Evolutionary conservation across 2,797 vertebrate genomes (phyloP).

Genomic region (Sorex maritimensis): DNA sequence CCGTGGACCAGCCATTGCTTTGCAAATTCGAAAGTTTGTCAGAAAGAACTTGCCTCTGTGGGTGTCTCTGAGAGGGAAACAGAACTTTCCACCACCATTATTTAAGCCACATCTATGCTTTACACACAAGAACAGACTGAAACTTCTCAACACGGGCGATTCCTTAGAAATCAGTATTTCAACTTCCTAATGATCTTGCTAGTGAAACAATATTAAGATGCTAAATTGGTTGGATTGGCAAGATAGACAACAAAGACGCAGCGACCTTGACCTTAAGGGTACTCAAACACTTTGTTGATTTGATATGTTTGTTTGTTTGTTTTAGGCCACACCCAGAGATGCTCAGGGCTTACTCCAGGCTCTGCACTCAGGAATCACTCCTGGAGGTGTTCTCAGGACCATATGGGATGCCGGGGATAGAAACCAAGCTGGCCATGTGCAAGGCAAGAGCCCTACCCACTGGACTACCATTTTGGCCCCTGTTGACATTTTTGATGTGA

Average conservation of each 20-base stretch:
- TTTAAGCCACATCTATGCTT: not conserved
- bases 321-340: too few relatives aligned
- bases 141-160: not conserved
- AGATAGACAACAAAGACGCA: not conserved
- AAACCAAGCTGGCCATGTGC: too few relatives aligned
- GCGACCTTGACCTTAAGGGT: not conserved
- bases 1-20: conserved; percentile 53
- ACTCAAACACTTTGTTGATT: not conserved
- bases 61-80: conserved; percentile 24
- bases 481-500: too few relatives aligned
- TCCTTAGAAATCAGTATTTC: conserved; percentile 29
- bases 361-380: too few relatives aligned
- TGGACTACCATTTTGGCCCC: too few relatives aligned
- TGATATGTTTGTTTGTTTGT: not conserved
- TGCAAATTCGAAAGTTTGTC: conserved; percentile 78
- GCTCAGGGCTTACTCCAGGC: too few relatives aligned
- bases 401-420: too few relatives aligned
- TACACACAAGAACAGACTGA: not conserved
- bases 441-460: too few relatives aligned
- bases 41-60: conserved; percentile 65
- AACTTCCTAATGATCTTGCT: conserved; percentile 25
- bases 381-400: too few relatives aligned
- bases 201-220: not conserved
- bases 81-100: not conserved
- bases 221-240: conserved; percentile 39